Evolutionary conservation across 2,888 invertebrate species (phyloP), one percentile per base, ranked within the genome.

Genomic region (Ferdinandea cuprea): DNA sequence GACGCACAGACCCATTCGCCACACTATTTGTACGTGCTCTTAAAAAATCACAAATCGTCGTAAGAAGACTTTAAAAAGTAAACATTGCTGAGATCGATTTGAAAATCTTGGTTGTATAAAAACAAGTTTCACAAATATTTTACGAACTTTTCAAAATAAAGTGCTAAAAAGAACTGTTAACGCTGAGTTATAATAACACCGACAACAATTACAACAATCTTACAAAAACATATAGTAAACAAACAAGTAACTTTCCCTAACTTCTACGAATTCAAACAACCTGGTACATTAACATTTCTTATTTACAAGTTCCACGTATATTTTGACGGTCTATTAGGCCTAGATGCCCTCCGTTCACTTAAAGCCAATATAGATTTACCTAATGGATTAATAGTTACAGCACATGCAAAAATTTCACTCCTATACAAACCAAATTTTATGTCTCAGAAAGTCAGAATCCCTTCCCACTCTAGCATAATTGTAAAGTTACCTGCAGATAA

Each of bases 311-410:
- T 48, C 35, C 48, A 63, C 30, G 35, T 35, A 8, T 46, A 46
- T 17, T 63, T 48, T 7, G 48, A 63, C 2, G 63, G 63, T 17
- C 19, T 61, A n/a, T n/a, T 48, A 11, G 32, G 35, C 21, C 2
- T 17, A 25, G 25, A 25, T 42, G n/a, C n/a, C n/a, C n/a, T n/a
- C n/a, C n/a, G n/a, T n/a, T n/a, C n/a, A n/a, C n/a, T n/a, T n/a
- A n/a, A 66, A 66, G 7, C 42, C 42, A n/a, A 21, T 56, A 46
- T 69, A 56, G 11, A 28, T 68, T 17, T 56, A 68, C 25, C 56
- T 56, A 1, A 21, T 46, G 9, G 46, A 69, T 35, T 19, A 56
- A 11, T 11, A 56, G 58, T 25, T 17, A 25, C 9, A 7, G 37
- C 58, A n/a, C n/a, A n/a, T n/a, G 48, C 37, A 44, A 37, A 28